phyloP scores from a whole-genome alignment of 2,888 invertebrate genomes.

The Drosophila putrida region DNA sequence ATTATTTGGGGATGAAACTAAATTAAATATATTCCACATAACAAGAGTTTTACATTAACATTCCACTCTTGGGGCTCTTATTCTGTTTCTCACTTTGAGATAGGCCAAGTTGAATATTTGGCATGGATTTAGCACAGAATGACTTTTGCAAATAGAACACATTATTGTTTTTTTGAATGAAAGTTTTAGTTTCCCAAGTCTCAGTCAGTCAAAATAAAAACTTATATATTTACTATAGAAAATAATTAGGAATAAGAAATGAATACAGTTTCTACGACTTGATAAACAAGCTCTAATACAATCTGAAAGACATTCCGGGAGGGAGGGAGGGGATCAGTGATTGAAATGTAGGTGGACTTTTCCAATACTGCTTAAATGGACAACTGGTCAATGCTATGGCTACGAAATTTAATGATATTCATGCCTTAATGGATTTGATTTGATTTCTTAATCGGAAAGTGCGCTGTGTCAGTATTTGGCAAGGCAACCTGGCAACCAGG shows the following conservation, averaged over 20 bases:
- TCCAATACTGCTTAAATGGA: too few species aligned
- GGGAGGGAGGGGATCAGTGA: not conserved
- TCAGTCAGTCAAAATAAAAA: too few species aligned
- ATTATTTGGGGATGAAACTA: too few species aligned
- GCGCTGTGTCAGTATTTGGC: not conserved
- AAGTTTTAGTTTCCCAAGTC: too few species aligned
- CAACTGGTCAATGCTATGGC: not conserved
- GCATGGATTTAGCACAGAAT: too few species aligned
- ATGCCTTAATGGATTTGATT: slow-evolving; percentile 17
- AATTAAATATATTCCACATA: not conserved
- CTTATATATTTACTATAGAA: too few species aligned
- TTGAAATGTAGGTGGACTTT: slow-evolving; percentile 1
- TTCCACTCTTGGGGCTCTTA: not conserved
- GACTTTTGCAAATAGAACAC: too few species aligned
- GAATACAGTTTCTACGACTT: not conserved
- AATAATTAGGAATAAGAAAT: too few species aligned
- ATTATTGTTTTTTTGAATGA: too few species aligned
- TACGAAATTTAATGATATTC: slow-evolving; percentile 4
- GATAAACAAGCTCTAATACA: not conserved
- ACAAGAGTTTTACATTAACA: not conserved
- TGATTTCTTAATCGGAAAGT: slow-evolving; percentile 22
- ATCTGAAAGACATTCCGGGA: not conserved
- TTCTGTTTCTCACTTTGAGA: not conserved
- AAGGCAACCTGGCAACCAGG: not conserved
- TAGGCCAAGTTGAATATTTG: too few species aligned